A percentile compares a stretch with the other conserved stretches of the same genome.
phyloP scores from a whole-genome alignment of 2,113 vertebrate species.

The Panurus biarmicus region DNA sequence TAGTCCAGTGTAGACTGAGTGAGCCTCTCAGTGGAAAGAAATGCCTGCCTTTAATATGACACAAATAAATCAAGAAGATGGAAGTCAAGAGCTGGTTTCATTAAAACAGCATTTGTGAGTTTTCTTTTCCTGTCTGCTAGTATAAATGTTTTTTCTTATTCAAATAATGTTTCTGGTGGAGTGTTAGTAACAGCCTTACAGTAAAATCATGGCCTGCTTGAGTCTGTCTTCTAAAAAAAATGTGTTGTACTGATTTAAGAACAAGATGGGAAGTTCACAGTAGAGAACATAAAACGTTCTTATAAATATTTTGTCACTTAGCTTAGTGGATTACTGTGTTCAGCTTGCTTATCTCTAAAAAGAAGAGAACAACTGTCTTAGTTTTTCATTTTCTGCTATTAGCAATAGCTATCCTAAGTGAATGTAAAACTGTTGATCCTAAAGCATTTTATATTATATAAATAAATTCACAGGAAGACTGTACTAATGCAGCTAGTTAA shows the following conservation, averaged over 20 bases:
- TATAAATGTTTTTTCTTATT: not conserved
- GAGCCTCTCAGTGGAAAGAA: not conserved
- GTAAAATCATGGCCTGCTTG: not conserved
- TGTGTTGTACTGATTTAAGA: not conserved
- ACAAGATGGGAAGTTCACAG: not conserved
- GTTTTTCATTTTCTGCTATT: not conserved
- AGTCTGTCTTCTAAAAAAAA: not conserved
- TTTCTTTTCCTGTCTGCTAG: not conserved
- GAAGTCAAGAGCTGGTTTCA: not conserved
- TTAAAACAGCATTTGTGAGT: not conserved
- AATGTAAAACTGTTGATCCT: not conserved
- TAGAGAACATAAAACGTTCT: not conserved
- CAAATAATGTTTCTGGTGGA: not conserved
- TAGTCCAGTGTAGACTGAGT: not conserved
- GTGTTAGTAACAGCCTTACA: not conserved
- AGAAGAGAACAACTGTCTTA: not conserved
- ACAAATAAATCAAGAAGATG: not conserved
- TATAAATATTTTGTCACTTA: slow-evolving; percentile 12
- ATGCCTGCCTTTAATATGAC: not conserved
- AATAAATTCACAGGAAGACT: not conserved
- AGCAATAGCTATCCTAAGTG: not conserved
- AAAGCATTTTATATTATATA: not conserved
- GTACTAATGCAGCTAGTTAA: not conserved
- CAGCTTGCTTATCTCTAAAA: not conserved
- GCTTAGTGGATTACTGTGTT: not conserved